Evolutionary conservation across 2,797 vertebrate genomes (phyloP).

Genomic region (Esox masquinongy): DNA sequence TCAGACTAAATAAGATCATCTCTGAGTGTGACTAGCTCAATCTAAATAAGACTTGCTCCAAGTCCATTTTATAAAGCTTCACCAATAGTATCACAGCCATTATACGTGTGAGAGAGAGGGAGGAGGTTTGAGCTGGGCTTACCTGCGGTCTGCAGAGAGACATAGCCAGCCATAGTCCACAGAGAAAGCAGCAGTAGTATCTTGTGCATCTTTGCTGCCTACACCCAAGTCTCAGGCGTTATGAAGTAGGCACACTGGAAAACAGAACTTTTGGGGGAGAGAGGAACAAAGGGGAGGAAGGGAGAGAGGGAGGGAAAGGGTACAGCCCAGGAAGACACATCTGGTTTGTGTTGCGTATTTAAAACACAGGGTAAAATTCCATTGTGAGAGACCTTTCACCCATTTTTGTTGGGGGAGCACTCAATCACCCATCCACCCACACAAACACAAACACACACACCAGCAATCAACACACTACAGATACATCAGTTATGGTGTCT

Average conservation of each 20-base stretch:
- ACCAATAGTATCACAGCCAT: not conserved
- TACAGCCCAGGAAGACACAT: slow-evolving; percentile 70
- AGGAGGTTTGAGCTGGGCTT: slow-evolving; percentile 22
- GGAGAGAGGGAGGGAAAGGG: slow-evolving; percentile 17
- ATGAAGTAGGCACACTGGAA: slow-evolving; percentile 58
- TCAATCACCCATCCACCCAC: slow-evolving; percentile 18
- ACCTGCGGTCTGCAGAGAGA: slow-evolving; percentile 63
- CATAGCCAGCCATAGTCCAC: slow-evolving; percentile 64
- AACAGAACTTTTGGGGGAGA: slow-evolving; percentile 60
- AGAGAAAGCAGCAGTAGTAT: slow-evolving; percentile 70
- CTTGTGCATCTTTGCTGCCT: slow-evolving; percentile 67
- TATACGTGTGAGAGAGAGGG: not conserved
- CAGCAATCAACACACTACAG: slow-evolving; percentile 5
- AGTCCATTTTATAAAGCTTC: no score
- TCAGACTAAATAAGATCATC: not conserved
- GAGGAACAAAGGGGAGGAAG: slow-evolving; percentile 32
- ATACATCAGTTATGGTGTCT: slow-evolving; percentile 13
- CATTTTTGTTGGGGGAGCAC: slow-evolving; percentile 65
- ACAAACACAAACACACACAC: slow-evolving; percentile 5
- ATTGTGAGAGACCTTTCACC: slow-evolving; percentile 76
- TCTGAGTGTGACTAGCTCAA: not conserved
- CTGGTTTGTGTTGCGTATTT: slow-evolving; percentile 70
- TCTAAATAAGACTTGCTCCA: not conserved
- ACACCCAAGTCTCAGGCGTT: slow-evolving; percentile 56
- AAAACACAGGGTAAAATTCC: slow-evolving; percentile 70